Evolutionary conservation across 1,140 invertebrate genomes (phyloP), one percentile per base, ranked within the genome.

Genomic region (Drosophila burlai): DNA sequence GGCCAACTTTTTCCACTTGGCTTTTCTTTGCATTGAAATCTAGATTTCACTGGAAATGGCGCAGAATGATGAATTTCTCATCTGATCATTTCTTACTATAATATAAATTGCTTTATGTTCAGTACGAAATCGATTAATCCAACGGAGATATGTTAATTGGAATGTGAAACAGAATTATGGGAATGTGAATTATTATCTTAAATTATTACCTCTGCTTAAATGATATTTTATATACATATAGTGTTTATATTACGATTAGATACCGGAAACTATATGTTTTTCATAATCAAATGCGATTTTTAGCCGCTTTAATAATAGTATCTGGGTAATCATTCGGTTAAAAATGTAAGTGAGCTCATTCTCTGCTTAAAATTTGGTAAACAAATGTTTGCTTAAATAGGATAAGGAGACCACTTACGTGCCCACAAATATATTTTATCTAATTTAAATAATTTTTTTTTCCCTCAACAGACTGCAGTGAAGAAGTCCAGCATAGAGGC

Each of bases 401-500:
- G 29, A 26, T 62, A 31, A 46, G 31, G 13, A 46, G 3, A 61
- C 21, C 15, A 45, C 38, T 50, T 62, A 16, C 38, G 10, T 40
- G 45, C 8, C n/a, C 8, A n/a, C 59, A 36, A 21, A 57, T 31
- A 57, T 11, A 29, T 11, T 29, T 52, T 34, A 29, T 34, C 29
- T 38, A 4, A 31, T 38, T 16, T 34, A 21, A n/a, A 34, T 57
- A 38, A 24, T 45, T 45, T 21, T n/a, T 15, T 40, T 46, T 31
- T 15, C 31, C 36, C 13, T 26, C 18, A 55, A n/a, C 31, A 91
- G 87, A 86, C 65, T 43, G 67, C 81, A 3, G 89, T 91, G 11
- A 91, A 82, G 36, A 91, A 91, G 69, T 74, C 89, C 4, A 89
- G 76, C 45, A 97, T 98, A 83, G 94, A 97, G 55, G 97, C 96